Evolutionary conservation across 1,140 invertebrate genomes (phyloP), one percentile per base, ranked within the genome.

Genomic region (Neodiprion virginianus): DNA sequence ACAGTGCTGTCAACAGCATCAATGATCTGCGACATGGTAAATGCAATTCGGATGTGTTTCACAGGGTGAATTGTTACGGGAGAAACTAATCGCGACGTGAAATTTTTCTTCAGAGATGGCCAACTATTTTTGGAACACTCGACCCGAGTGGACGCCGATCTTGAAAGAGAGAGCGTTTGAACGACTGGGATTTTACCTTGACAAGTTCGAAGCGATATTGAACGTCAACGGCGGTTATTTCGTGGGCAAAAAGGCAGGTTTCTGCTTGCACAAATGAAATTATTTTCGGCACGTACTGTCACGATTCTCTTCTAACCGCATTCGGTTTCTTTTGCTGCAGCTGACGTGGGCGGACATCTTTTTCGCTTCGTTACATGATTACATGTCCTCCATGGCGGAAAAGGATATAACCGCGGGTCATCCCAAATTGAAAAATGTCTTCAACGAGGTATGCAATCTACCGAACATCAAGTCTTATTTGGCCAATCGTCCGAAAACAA

Each of bases 151-250:
- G 10, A 86, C 85, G 69, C 72, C 77, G 0, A 83, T 80, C 48
- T 67, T 83, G 49, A 85, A 87, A 75, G 78, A 83, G 48, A 69
- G 69, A 21, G 79, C 81, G 11, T 67, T 80, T 69, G 74, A 79
- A 21, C 81, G 83, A 71, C 71, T 77, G 65, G 85, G 85, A 7
- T 87, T 84, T 23, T 87, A 83, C 17, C 76, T 91, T 72, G 80
- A 83, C 12, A 89, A 84, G 75, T 86, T 91, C 11, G 89, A 91
- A 71, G 79, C 82, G 8, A 78, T 85, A 73, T 81, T 88, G 0
- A 83, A 87, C 67, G 82, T 85, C 47, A 91, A 91, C 71, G 86
- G 82, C 0, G 88, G 88, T 49, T 88, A 86, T 48, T 86, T 90
- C 11, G 85, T 91, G 9, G 88, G 89, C 67, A 88, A 88, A 71